Percentiles rank a stretch among this genome's conserved stretches.
phyloP scores from a whole-genome alignment of 1,140 invertebrate species.

The Drosophila nasuta region DNA sequence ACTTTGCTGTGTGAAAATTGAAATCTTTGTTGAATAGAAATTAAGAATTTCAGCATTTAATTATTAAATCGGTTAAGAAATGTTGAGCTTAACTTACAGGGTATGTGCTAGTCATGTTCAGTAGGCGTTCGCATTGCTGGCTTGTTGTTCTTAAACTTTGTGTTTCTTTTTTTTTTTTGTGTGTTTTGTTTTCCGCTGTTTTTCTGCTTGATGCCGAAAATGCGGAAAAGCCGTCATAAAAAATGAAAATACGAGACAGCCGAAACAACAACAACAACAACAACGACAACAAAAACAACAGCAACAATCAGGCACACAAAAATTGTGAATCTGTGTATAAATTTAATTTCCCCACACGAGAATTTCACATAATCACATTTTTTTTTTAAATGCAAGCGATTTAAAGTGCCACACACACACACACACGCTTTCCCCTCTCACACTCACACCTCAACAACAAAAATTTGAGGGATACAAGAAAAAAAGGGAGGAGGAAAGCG shows the following conservation, averaged over 20 bases:
- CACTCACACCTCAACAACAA: constrained; percentile 16
- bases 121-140: not conserved
- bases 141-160: constrained; percentile 14
- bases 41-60: too few relatives aligned
- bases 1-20: too few relatives aligned
- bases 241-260: constrained; percentile 70
- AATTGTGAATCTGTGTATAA: constrained; percentile 77
- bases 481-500: not conserved
- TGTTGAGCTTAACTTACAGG: constrained; percentile 1
- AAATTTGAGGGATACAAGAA: not conserved
- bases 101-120: not conserved
- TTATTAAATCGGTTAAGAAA: too few relatives aligned
- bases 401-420: constrained; percentile 45
- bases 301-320: constrained; percentile 36
- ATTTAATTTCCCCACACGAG: constrained; percentile 72
- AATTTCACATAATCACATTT: constrained; percentile 81
- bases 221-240: constrained; percentile 76
- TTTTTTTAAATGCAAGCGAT: constrained; percentile 79
- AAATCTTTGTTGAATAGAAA: too few relatives aligned
- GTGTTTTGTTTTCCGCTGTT: constrained; percentile 40
- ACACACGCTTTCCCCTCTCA: not conserved
- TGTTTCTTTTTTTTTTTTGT: not conserved
- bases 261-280: constrained; percentile 28
- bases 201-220: constrained; percentile 60
- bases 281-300: constrained; percentile 9